These are phyloP conservation scores for Palythoa grandis DNA, from an alignment of 92 coral and sea anemone species.

Conservation along the genomic window DNA sequence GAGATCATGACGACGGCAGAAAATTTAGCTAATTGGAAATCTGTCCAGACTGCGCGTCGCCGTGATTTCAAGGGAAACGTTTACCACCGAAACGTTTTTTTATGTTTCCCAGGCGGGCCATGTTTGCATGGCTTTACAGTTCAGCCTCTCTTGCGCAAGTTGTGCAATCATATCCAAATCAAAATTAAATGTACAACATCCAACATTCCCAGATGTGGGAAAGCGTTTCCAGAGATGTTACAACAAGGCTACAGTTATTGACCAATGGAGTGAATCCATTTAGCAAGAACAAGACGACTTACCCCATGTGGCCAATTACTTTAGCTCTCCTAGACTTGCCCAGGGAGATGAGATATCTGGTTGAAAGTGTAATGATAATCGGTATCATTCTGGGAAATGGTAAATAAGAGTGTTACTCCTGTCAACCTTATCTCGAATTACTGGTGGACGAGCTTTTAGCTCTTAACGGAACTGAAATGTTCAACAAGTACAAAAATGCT, in stretches of 20 bases:
- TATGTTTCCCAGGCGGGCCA: slow-evolving; percentile 34
- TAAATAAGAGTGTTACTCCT: slow-evolving; percentile 17
- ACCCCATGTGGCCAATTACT: slow-evolving; percentile 58
- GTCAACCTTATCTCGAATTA: slow-evolving; percentile 45
- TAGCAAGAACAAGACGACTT: slow-evolving; percentile 33
- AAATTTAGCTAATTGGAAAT: neutral
- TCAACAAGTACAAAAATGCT: slow-evolving; percentile 32
- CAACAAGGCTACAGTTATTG: slow-evolving; percentile 6
- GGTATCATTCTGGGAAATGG: slow-evolving; percentile 49
- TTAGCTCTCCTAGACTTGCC: slow-evolving; percentile 41
- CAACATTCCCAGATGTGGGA: slow-evolving; percentile 49
- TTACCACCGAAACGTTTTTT: slow-evolving; percentile 34
- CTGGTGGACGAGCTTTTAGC: slow-evolving; percentile 41
- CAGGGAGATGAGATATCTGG: slow-evolving; percentile 28
- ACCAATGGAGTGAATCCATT: slow-evolving; percentile 47
- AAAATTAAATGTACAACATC: slow-evolving; percentile 13
- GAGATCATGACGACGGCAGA: slow-evolving; percentile 25
- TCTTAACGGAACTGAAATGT: slow-evolving; percentile 23
- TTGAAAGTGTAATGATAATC: slow-evolving; percentile 43
- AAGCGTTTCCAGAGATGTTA: neutral
- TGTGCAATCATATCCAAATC: slow-evolving; percentile 19
- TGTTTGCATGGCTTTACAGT: slow-evolving; percentile 33
- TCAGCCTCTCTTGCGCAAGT: slow-evolving; percentile 56
- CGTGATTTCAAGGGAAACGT: neutral
- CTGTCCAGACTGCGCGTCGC: slow-evolving; percentile 43